Conservation (phyloP, 2,888 invertebrate genomes). For the Hermaeophaga mercurialis region DNA sequence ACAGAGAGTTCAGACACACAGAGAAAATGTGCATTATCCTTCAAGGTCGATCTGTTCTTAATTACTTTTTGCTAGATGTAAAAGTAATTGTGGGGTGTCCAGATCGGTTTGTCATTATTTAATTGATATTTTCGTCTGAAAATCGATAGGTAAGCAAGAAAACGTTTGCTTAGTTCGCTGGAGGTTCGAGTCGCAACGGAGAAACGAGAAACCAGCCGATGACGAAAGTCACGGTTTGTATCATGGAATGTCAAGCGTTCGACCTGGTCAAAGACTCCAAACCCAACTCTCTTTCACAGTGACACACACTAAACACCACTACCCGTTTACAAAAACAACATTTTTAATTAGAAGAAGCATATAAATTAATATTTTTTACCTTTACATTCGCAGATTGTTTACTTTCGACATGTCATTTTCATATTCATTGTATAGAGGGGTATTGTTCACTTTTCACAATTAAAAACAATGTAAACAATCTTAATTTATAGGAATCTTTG, state of each 20-base stretch:
- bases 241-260: constrained; percentile 37
- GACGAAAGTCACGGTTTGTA: constrained; percentile 40
- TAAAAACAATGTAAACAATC: constrained; percentile 29
- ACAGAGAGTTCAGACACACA: constrained; percentile 5
- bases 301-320: constrained; percentile 3
- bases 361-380: constrained; percentile 34
- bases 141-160: constrained; percentile 34
- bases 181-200: constrained; percentile 25
- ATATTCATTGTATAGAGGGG: constrained; percentile 37
- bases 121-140: constrained; percentile 27
- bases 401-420: constrained; percentile 34
- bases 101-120: constrained; percentile 22
- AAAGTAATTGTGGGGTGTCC: constrained; percentile 16
- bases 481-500: background rate
- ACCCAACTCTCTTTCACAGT: constrained; percentile 20
- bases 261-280: constrained; percentile 31
- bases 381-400: constrained; percentile 39
- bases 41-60: constrained; percentile 18
- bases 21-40: constrained; percentile 10
- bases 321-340: background rate
- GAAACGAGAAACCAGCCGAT: constrained; percentile 31
- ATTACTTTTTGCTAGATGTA: constrained; percentile 9
- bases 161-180: constrained; percentile 27
- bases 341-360: background rate
- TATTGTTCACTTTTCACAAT: constrained; percentile 37